A percentile compares a stretch with the other conserved stretches of the same genome.
Evolutionary conservation across 2,888 invertebrate species (phyloP).

Genomic region (Halocaridina rubra): DNA sequence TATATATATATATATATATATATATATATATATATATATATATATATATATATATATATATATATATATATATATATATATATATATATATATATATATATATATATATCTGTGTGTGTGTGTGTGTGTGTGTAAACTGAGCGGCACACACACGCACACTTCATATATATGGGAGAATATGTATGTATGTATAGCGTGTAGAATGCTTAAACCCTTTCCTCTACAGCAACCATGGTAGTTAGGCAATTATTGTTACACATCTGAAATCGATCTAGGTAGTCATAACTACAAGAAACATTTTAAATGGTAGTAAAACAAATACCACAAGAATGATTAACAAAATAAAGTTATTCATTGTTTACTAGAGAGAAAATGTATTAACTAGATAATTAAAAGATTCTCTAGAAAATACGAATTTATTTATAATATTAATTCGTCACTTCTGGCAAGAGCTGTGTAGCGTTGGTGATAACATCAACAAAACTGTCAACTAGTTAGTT

Average conservation of each 20-base stretch:
- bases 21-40: neutral
- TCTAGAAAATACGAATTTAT: no score
- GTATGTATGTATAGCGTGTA: neutral
- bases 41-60: neutral
- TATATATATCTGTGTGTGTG: neutral
- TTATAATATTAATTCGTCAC: no score
- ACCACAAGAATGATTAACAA: no score
- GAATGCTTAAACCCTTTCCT: no score
- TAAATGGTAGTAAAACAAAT: neutral
- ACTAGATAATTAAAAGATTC: no score
- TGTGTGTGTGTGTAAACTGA: neutral
- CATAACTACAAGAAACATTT: neutral
- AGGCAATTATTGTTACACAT: no score
- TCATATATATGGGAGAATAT: neutral
- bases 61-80: neutral
- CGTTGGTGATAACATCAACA: no score
- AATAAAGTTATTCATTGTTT: no score
- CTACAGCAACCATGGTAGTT: no score
- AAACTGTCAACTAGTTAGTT: no score
- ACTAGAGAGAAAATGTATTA: no score
- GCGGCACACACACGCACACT: neutral
- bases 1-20: neutral
- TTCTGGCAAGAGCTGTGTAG: no score
- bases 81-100: neutral
- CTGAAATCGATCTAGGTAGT: neutral